Conservation (phyloP, 2,888 invertebrate genomes). For the Drosophila melanosoma region DNA sequence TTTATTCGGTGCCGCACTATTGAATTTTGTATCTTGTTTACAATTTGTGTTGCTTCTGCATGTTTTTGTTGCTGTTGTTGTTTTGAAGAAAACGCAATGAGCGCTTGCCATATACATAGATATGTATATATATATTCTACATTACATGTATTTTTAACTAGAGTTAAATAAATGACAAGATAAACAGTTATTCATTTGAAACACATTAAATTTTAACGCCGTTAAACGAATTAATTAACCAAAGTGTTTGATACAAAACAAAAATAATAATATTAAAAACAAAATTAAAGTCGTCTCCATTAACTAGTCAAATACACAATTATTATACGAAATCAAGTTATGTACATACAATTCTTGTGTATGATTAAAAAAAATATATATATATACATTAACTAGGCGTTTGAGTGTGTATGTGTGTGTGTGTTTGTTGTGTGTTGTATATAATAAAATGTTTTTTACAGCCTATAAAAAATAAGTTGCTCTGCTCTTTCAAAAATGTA, state of each 20-base stretch:
- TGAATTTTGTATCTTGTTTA: conserved; percentile 30
- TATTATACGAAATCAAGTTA: conserved; percentile 10
- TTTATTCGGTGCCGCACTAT: conserved; percentile 40
- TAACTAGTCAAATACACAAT: conserved; percentile 21
- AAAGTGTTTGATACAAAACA: conserved; percentile 9
- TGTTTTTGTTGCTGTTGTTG: background rate
- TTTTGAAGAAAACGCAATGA: conserved; percentile 11
- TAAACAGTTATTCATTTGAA: conserved; percentile 51
- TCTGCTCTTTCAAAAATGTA: conserved; percentile 41
- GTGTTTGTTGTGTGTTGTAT: conserved; percentile 38
- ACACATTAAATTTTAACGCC: conserved; percentile 43
- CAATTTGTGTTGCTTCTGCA: conserved; percentile 20
- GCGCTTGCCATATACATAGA: conserved; percentile 4
- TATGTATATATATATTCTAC: conserved; percentile 16
- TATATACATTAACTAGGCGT: conserved; percentile 9
- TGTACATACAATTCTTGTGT: conserved; percentile 11
- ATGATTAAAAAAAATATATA: conserved; percentile 20
- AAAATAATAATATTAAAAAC: conserved; percentile 5
- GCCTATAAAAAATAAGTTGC: conserved; percentile 78
- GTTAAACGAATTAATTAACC: conserved; percentile 36
- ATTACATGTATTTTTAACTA: conserved; percentile 26
- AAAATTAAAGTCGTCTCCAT: conserved; percentile 21
- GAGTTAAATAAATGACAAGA: conserved; percentile 57
- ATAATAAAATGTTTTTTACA: conserved; percentile 66
- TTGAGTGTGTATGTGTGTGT: conserved; percentile 20